Conservation (phyloP, 2,797 vertebrate genomes). For the Lacerta bilineata region DNA sequence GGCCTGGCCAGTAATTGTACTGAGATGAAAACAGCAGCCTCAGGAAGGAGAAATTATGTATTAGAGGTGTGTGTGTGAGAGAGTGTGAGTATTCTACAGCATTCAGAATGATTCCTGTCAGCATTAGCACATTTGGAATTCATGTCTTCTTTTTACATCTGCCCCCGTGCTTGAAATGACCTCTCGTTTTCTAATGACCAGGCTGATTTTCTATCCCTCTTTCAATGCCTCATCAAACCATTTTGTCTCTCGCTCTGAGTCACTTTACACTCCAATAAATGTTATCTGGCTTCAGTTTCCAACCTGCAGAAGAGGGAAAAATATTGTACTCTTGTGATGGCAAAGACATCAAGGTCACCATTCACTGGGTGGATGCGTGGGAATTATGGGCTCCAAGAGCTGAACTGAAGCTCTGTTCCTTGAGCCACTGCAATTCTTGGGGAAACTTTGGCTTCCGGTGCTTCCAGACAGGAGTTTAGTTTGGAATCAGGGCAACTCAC, state of each 20-base stretch:
- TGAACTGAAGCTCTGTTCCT: not conserved
- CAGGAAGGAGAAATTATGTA: not conserved
- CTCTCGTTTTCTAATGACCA: not conserved
- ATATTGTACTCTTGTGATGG: not conserved
- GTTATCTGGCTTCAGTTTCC: not conserved
- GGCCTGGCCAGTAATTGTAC: conserved; percentile 52
- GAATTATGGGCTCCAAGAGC: not conserved
- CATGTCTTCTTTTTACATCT: conserved; percentile 17
- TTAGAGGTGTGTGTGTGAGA: not conserved
- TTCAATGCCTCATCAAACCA: not conserved
- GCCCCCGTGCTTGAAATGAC: not conserved
- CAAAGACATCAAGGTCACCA: not conserved
- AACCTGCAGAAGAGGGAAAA: conserved; percentile 12
- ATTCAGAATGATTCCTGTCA: not conserved
- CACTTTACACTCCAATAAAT: not conserved
- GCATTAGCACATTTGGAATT: not conserved
- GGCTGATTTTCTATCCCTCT: not conserved
- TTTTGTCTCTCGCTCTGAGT: not conserved
- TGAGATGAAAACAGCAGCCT: not conserved
- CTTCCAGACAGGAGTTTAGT: not conserved
- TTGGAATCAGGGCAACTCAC: too few species aligned
- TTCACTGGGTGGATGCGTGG: too few species aligned
- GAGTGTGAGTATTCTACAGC: not conserved
- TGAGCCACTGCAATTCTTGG: not conserved
- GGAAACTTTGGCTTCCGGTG: not conserved